phyloP scores from a whole-genome alignment of 2,113 vertebrate species.

The Cichladusa arquata region DNA sequence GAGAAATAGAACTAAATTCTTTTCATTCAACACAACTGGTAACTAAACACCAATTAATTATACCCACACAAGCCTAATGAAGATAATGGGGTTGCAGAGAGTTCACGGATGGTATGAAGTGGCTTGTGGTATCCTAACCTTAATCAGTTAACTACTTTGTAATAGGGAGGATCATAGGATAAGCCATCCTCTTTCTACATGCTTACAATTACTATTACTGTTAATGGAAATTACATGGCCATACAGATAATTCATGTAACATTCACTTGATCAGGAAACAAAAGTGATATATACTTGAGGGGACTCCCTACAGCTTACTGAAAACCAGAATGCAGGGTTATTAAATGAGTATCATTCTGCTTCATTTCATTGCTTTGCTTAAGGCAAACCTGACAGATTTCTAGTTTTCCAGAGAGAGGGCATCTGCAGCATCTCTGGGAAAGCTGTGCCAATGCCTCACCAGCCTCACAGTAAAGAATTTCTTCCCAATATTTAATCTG shows the following conservation, averaged over 20 bases:
- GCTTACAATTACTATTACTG: constrained; percentile 37
- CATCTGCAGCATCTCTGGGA: background rate
- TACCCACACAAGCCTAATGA: constrained; percentile 60
- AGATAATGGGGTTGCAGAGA: constrained; percentile 66
- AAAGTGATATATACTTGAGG: background rate
- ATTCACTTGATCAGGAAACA: background rate
- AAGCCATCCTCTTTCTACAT: constrained; percentile 41
- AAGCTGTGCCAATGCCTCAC: no score
- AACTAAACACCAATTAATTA: constrained; percentile 68
- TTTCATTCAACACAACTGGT: constrained; percentile 60
- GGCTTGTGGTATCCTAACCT: constrained; percentile 59
- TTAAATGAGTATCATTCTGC: background rate
- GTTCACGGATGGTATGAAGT: constrained; percentile 50
- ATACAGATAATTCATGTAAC: background rate
- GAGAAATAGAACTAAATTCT: constrained; percentile 60
- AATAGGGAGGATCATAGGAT: constrained; percentile 59
- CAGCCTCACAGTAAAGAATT: background rate
- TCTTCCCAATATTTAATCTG: background rate
- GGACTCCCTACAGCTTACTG: background rate
- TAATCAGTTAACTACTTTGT: constrained; percentile 63
- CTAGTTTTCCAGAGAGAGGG: background rate
- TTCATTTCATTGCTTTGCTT: background rate
- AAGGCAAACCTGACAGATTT: background rate
- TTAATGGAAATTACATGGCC: constrained; percentile 54
- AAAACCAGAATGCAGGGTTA: background rate